phyloP scores from a whole-genome alignment of 2,113 vertebrate genomes.

The human region DNA sequence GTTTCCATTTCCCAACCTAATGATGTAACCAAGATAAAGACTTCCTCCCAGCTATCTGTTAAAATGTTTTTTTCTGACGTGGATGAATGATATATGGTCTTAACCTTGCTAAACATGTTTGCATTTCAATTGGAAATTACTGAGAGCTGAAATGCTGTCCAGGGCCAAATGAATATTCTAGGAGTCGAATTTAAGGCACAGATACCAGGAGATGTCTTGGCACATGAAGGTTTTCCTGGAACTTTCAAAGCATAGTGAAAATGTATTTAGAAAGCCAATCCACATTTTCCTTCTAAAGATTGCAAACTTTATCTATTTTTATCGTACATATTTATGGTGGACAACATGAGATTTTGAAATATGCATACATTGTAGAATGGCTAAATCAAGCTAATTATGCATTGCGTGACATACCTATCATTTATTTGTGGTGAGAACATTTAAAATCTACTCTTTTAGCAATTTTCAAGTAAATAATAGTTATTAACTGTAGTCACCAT shows the following conservation, averaged over 20 bases:
- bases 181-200: neutral
- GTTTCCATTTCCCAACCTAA: neutral
- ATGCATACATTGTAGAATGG: neutral
- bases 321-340: neutral
- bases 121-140: neutral
- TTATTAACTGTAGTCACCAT: neutral
- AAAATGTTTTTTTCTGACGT: neutral
- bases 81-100: neutral
- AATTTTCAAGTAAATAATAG: neutral
- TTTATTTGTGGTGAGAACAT: neutral
- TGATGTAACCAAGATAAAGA: neutral
- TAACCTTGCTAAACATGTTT: neutral
- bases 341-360: neutral
- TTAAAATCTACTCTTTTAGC: neutral
- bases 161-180: neutral
- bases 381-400: neutral
- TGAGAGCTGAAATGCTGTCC: neutral
- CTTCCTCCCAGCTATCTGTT: neutral
- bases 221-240: neutral
- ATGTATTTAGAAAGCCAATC: neutral
- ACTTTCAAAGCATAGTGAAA: slow-evolving; percentile 4
- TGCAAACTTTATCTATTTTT: neutral
- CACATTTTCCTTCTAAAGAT: neutral
- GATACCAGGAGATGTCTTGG: neutral
- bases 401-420: neutral